phyloP scores from a whole-genome alignment of 2,888 invertebrate genomes.

The Phalera bucephala region DNA sequence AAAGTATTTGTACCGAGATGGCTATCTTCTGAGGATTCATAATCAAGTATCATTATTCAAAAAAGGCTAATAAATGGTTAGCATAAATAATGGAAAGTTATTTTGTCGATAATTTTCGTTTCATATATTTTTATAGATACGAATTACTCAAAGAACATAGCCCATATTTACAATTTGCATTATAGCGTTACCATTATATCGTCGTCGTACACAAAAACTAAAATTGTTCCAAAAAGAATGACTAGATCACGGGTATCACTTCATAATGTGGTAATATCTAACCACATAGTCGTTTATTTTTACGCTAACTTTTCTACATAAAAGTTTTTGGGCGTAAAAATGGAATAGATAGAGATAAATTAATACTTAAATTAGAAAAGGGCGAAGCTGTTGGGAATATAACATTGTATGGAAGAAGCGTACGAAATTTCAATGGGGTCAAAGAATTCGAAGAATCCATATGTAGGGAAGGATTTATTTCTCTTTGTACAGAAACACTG shows the following conservation, averaged over 20 bases:
- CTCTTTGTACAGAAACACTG: neutral
- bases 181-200: neutral
- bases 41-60: too few species aligned
- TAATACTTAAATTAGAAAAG: constrained; percentile 1
- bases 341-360: constrained; percentile 1
- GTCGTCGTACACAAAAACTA: neutral
- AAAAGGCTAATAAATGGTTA: too few species aligned
- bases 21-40: too few species aligned
- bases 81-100: constrained; percentile 19
- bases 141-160: too few species aligned
- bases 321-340: constrained; percentile 1
- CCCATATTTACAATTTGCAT: too few species aligned
- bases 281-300: neutral
- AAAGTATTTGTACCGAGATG: too few species aligned
- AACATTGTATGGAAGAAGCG: neutral
- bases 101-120: constrained; percentile 10
- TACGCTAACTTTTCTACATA: neutral
- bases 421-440: neutral
- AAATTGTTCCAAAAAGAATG: neutral
- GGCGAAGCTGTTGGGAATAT: neutral
- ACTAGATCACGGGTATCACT: constrained; percentile 9
- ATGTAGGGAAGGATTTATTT: neutral
- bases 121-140: neutral
- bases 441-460: constrained; percentile 4
- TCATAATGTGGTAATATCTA: neutral